These are phyloP conservation scores for Rhagoletis zephyria DNA, from an alignment of 1,140 invertebrate species.

Conservation along the genomic window DNA sequence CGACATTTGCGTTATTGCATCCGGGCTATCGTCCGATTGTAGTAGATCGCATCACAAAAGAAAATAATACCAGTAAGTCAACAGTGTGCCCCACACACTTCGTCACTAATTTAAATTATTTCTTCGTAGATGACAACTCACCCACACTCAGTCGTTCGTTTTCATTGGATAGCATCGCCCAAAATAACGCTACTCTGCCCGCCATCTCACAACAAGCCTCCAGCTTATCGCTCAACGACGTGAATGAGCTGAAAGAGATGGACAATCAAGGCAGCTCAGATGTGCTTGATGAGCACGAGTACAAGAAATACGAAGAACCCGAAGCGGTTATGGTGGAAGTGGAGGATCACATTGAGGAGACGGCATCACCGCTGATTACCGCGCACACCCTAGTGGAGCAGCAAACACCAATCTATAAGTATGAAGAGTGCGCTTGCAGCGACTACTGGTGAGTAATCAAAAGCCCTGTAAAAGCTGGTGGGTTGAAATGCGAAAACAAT, in stretches of 20 bases:
- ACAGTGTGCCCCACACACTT: background rate
- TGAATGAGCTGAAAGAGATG: conserved; percentile 76
- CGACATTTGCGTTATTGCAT: conserved; percentile 84
- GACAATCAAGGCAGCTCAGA: conserved; percentile 74
- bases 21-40: conserved; percentile 75
- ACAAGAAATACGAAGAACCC: conserved; percentile 75
- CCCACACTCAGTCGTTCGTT: conserved; percentile 78
- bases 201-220: conserved; percentile 78
- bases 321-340: conserved; percentile 81
- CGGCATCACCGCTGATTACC: conserved; percentile 78
- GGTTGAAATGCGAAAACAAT: background rate
- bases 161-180: conserved; percentile 80
- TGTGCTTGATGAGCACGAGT: conserved; percentile 70
- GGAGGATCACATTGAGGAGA: conserved; percentile 80
- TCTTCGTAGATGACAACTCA: conserved; percentile 63
- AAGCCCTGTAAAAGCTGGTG: background rate
- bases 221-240: conserved; percentile 82
- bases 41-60: conserved; percentile 66
- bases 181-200: conserved; percentile 74
- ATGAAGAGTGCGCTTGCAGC: conserved; percentile 74
- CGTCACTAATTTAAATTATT: background rate
- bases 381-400: conserved; percentile 77
- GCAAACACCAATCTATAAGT: conserved; percentile 81
- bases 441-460: conserved; percentile 65
- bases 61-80: conserved; percentile 63